Evolutionary conservation across 2,113 vertebrate genomes (phyloP), one percentile per base, ranked within the genome.

Genomic region (Centropus bengalensis): DNA sequence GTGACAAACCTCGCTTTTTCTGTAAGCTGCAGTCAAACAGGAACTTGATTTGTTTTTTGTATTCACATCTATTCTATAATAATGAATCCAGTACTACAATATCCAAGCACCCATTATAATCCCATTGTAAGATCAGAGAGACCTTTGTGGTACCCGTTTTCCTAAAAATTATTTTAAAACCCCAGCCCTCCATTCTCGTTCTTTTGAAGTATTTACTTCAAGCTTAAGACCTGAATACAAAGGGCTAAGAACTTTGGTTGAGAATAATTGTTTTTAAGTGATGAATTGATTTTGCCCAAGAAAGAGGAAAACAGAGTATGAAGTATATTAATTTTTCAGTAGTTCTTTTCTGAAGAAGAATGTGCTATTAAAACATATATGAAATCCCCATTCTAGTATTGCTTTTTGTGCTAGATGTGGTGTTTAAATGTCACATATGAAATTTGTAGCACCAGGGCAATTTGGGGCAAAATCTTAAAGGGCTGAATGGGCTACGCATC

Each of bases 161-260:
- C 91, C 95, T 96, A 96, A 95, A 96, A 96, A 36, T 52, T 1
- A 45, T 67, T 88, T 59, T 14, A 88, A 95, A 86, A 23, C 9
- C n/a, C n/a, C 40, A 75, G 56, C 87, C 42, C 58, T 92, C 58
- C 79, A 81, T 82, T 71, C 93, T 74, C 30, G 69, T 76, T 91
- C 95, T 96, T 97, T 97, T 97, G 97, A 97, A 97, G 97, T 95
- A 89, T 96, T 94, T 85, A 60, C 96, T 94, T 86, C 85, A 96
- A 97, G 94, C 28, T 27, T 30, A 82, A 79, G 82, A 93, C 54
- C 64, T 86, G 63, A 82, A 94, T 42, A 96, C 95, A 97, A 97
- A 96, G 59, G 86, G 51, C 44, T 26, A 80, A 80, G 83, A 92
- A 59, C 47, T 83, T 59, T 38, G 69, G 42, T 45, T 91, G 79